A percentile compares a stretch with the other conserved stretches of the same genome.
phyloP scores from a whole-genome alignment of 2,797 vertebrate species.

The Malurus leucopterus region DNA sequence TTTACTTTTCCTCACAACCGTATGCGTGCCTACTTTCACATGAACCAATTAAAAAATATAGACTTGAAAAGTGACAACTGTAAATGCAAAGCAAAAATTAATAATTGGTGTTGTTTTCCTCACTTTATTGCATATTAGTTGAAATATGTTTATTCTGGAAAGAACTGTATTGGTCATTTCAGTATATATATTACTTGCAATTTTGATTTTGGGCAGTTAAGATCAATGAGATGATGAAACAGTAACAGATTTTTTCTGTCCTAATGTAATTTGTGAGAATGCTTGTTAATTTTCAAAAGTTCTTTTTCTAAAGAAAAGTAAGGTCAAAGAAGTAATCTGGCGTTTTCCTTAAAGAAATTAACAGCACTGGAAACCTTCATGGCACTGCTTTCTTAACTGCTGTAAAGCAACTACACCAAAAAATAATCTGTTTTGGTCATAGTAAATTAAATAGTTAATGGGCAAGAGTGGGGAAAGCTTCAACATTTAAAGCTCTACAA shows the following conservation, averaged over 20 bases:
- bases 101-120: background rate
- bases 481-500: background rate
- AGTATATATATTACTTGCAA: background rate
- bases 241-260: background rate
- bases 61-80: background rate
- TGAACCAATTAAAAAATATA: background rate
- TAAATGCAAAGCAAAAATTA: background rate
- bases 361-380: background rate
- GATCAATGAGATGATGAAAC: background rate
- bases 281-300: background rate
- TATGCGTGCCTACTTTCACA: background rate
- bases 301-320: background rate
- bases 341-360: background rate
- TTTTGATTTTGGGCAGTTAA: background rate
- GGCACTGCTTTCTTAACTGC: background rate
- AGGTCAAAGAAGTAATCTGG: background rate
- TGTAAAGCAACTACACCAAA: background rate
- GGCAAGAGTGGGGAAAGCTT: background rate
- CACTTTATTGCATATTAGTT: background rate
- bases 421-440: background rate
- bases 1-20: background rate
- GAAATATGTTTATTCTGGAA: background rate
- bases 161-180: background rate
- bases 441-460: background rate
- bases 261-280: background rate